Percentiles rank a stretch among this genome's conserved stretches.
These are phyloP conservation scores for Drosophila sp. DNA, from an alignment of 1,140 invertebrate species.

Conservation along the genomic window DNA sequence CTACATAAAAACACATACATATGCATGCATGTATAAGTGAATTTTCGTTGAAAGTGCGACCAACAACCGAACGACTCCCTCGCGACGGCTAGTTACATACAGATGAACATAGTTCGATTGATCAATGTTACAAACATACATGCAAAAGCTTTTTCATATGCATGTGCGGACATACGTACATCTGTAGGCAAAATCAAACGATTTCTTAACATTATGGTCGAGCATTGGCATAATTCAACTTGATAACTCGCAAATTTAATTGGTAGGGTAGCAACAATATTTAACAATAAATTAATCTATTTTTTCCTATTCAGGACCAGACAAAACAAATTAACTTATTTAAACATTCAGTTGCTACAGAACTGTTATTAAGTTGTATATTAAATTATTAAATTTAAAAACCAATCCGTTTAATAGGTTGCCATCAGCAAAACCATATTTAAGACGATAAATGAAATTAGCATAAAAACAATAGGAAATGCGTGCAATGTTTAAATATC, in stretches of 20 bases:
- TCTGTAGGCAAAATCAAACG: constrained; percentile 2
- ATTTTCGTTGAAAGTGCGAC: constrained; percentile 2
- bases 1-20: neutral
- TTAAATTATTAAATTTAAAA: neutral
- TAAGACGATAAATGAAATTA: constrained; percentile 5
- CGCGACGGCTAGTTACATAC: constrained; percentile 16
- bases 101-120: constrained; percentile 24
- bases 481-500: constrained; percentile 21
- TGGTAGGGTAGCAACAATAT: no score
- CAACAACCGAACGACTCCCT: constrained; percentile 7
- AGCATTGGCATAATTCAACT: neutral
- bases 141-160: neutral
- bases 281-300: no score
- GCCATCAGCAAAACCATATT: constrained; percentile 1
- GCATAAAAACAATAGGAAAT: constrained; percentile 15
- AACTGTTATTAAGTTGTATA: constrained; percentile 1
- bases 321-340: no score
- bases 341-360: neutral
- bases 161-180: constrained; percentile 2
- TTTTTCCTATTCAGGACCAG: no score
- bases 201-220: neutral
- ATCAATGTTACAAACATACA: constrained; percentile 22
- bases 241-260: no score
- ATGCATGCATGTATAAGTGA: neutral
- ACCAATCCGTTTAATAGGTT: constrained; percentile 7